Base-by-base conservation (phyloP, 2,113 vertebrate genomes). In the Carettochelys insculpta region DNA sequence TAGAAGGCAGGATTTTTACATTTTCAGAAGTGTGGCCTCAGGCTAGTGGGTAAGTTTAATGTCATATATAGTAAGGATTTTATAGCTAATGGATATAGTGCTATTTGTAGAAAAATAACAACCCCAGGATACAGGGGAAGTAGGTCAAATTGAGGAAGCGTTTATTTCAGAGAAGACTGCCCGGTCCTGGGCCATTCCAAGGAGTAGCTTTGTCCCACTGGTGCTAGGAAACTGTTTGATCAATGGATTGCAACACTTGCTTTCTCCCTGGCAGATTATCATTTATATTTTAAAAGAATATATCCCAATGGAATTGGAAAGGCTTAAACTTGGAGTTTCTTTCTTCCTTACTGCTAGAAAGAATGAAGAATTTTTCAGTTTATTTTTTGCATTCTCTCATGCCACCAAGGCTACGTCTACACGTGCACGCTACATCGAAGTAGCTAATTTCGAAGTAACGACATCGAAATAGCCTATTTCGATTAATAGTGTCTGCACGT, bases 101-200 rank as follows among this genome's bases (percentile, higher is more conserved):
- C 27, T 29, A 56, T 56, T 27, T 56, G 27, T 27, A 29, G 27
- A 29, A 56, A 56, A 56, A 13, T 29, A 12, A 19, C 58, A 89
- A 51, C 2, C 27, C 50, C 10, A 25, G 31, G 19, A 65, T 31
- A 13, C 3, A 47, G 11, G 2, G 0, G 2, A 65, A 81, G 24
- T 4, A 19, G 31, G 27, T 56, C 6, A 34, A 68, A 68, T 68
- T 68, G 31, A 34, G 3, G 61, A 8, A 8, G 16, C 17, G n/a
- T 2, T 14, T 4, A 82, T 82, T 1, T 34, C 53, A 25, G 71
- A n/a, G 5, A 13, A 54, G 31, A 25, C 1, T 82, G 4, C 68
- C 50, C 50, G 56, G 25, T 54, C 50, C 5, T 80, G 50, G 17
- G 51, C 41, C 16, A 29, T 56, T 56, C 8, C 51, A 56, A 31